Conservation (phyloP, 1,140 invertebrate species). For the Calliphora vicina region DNA sequence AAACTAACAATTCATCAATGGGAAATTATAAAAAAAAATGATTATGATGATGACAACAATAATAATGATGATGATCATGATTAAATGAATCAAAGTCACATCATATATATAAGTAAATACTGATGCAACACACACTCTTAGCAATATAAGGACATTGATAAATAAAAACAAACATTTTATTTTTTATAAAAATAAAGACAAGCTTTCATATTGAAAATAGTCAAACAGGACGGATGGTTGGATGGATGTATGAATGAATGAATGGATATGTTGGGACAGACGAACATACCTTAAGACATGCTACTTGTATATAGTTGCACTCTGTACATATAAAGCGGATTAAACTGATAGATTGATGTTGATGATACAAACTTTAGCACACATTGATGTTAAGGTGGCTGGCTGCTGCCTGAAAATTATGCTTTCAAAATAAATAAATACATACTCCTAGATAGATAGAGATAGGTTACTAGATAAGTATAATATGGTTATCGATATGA, state of each 20-base stretch:
- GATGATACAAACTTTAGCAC: background rate
- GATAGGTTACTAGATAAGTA: slow-evolving; percentile 16
- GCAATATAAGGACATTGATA: background rate
- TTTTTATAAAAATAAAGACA: background rate
- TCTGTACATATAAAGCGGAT: background rate
- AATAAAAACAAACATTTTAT: background rate
- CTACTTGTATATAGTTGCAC: background rate
- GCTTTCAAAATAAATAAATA: slow-evolving; percentile 18
- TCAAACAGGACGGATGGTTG: background rate
- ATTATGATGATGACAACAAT: background rate
- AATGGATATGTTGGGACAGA: background rate
- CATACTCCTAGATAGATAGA: background rate
- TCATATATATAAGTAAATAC: no score
- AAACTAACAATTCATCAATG: background rate
- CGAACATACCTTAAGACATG: background rate
- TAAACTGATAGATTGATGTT: background rate
- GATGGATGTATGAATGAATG: background rate
- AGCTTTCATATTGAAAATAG: background rate
- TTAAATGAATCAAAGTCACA: background rate
- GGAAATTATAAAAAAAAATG: no score
- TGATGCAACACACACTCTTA: background rate
- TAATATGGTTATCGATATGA: background rate
- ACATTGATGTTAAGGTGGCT: background rate
- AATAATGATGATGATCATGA: slow-evolving; percentile 3
- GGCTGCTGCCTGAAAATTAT: background rate